These are phyloP conservation scores for Nemapogon koenigi DNA, from an alignment of 2,888 invertebrate genomes.

Conservation along the genomic window DNA sequence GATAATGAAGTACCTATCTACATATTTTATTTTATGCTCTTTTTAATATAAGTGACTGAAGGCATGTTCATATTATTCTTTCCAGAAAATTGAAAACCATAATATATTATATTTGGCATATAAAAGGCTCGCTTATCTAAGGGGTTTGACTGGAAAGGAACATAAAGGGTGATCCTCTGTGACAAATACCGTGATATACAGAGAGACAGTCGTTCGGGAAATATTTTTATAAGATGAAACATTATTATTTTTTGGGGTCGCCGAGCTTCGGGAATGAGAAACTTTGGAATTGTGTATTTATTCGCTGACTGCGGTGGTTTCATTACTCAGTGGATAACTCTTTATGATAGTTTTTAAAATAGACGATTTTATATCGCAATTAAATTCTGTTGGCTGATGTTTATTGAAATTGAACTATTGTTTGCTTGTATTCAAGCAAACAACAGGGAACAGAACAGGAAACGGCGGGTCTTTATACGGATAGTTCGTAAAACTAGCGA, in stretches of 20 bases:
- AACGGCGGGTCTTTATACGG: conserved; percentile 25
- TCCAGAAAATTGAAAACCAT: conserved; percentile 55
- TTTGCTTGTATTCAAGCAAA: too few relatives aligned
- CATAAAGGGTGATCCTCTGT: conserved; percentile 67
- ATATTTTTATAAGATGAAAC: conserved; percentile 67
- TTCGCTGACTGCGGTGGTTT: too few relatives aligned
- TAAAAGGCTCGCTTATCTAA: conserved; percentile 66
- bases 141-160: conserved; percentile 66
- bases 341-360: not conserved
- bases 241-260: conserved; percentile 63
- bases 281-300: not conserved
- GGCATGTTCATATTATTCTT: conserved; percentile 35
- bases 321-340: too few relatives aligned
- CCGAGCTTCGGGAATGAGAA: conserved; percentile 12
- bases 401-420: conserved; percentile 4
- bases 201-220: conserved; percentile 62
- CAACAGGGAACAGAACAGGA: conserved; percentile 35
- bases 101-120: conserved; percentile 67
- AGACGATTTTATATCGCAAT: too few relatives aligned
- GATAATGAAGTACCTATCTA: too few relatives aligned
- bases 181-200: conserved; percentile 65
- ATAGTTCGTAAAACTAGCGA: conserved; percentile 7
- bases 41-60: too few relatives aligned
- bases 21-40: too few relatives aligned
- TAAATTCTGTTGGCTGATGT: too few relatives aligned